Conservation (phyloP, 2,797 vertebrate genomes). For the Thunnus albacares region DNA sequence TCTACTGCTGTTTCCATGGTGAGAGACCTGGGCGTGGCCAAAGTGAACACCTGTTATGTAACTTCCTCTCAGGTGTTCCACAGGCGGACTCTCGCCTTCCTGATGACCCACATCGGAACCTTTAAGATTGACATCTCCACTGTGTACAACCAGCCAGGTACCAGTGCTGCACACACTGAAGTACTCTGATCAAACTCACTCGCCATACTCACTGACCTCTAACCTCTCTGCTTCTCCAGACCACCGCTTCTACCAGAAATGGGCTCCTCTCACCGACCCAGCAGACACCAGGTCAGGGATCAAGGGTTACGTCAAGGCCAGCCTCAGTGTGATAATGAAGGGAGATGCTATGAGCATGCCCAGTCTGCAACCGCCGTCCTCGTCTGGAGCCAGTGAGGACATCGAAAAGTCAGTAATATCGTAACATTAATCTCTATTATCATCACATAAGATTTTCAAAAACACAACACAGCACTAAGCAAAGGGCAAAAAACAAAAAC, state of each 20-base stretch:
- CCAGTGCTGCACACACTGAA: neutral
- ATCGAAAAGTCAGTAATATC: constrained; percentile 90
- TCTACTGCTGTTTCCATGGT: neutral
- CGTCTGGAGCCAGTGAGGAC: constrained; percentile 83
- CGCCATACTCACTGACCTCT: constrained; percentile 4
- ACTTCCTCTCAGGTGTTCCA: constrained; percentile 90
- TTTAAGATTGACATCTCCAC: constrained; percentile 95
- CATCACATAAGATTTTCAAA: neutral
- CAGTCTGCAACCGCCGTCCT: constrained; percentile 73
- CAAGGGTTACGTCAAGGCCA: constrained; percentile 95
- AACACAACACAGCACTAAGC: too few relatives aligned
- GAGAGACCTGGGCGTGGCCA: neutral
- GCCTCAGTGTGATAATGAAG: constrained; percentile 87
- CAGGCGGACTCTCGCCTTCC: constrained; percentile 90
- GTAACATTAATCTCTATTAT: neutral
- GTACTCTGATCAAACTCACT: neutral
- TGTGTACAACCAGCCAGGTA: constrained; percentile 93
- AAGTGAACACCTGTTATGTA: constrained; percentile 27
- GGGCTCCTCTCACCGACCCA: constrained; percentile 95
- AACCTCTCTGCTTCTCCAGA: constrained; percentile 80
- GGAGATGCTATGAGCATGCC: constrained; percentile 86
- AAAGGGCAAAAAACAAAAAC: too few relatives aligned
- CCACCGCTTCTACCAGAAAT: constrained; percentile 95
- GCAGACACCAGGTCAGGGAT: constrained; percentile 91
- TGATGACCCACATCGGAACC: constrained; percentile 90